phyloP scores from a whole-genome alignment of 2,113 vertebrate genomes.

The Eleginops maclovinus region DNA sequence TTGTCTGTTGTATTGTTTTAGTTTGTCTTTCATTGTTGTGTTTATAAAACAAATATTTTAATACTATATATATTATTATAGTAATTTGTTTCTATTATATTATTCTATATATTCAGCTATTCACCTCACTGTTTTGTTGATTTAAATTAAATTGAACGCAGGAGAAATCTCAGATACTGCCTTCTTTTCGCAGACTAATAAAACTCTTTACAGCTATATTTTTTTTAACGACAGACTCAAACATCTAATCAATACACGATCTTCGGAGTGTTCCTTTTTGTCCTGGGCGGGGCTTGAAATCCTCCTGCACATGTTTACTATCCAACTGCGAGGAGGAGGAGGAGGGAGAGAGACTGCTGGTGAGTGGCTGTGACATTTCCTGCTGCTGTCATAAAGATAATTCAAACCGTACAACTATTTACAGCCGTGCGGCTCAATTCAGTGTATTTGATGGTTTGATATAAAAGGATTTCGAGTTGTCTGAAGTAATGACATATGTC shows the following conservation, averaged over 20 bases:
- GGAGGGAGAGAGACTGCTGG: neutral
- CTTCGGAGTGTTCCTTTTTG: neutral
- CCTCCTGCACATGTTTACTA: constrained; percentile 49
- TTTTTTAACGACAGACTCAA: neutral
- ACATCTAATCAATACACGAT: neutral
- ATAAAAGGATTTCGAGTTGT: neutral
- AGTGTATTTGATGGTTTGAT: neutral
- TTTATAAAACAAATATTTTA: too few relatives aligned
- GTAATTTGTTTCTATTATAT: too few relatives aligned
- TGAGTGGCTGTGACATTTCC: constrained; percentile 45
- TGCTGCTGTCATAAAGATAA: neutral
- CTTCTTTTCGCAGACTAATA: too few relatives aligned
- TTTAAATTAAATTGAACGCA: too few relatives aligned
- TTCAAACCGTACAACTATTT: neutral
- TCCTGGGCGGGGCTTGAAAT: constrained; percentile 34
- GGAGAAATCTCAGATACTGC: too few relatives aligned
- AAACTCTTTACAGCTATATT: too few relatives aligned
- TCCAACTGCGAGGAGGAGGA: neutral
- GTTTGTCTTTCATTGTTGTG: too few relatives aligned
- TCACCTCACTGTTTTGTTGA: too few relatives aligned
- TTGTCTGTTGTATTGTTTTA: too few relatives aligned
- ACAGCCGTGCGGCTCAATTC: neutral
- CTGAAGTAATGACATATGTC: neutral
- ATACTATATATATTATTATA: too few relatives aligned
- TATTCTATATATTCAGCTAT: too few relatives aligned